phyloP scores from a whole-genome alignment of 1,140 invertebrate species.

The Halesus radiatus region DNA sequence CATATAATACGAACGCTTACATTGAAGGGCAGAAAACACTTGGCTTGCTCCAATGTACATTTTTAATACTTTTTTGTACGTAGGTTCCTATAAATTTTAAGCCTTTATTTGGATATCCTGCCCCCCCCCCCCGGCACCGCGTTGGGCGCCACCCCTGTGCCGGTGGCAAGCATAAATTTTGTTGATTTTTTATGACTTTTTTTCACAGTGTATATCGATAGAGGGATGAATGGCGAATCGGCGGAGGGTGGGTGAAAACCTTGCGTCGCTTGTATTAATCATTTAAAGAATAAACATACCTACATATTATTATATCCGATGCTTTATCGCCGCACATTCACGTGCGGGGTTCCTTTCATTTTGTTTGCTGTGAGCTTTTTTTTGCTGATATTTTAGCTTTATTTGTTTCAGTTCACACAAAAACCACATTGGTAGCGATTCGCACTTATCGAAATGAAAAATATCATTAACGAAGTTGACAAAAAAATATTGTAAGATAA shows the following conservation, averaged over 20 bases:
- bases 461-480: neutral
- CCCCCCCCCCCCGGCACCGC: neutral
- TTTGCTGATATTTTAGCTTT: neutral
- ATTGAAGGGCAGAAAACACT: slow-evolving; percentile 45
- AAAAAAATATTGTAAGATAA: neutral
- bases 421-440: too few relatives aligned
- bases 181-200: slow-evolving; percentile 56
- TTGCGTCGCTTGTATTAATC: slow-evolving; percentile 47
- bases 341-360: slow-evolving; percentile 16
- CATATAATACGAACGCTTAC: slow-evolving; percentile 44
- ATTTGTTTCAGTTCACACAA: too few relatives aligned
- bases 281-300: slow-evolving; percentile 50
- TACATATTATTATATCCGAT: slow-evolving; percentile 18
- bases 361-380: neutral
- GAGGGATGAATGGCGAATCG: slow-evolving; percentile 45
- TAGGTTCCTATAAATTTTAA: slow-evolving; percentile 53
- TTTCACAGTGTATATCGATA: slow-evolving; percentile 45
- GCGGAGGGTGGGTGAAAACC: slow-evolving; percentile 17
- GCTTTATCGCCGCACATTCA: slow-evolving; percentile 39
- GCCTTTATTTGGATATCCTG: slow-evolving; percentile 50
- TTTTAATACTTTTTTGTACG: slow-evolving; percentile 53
- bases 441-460: too few relatives aligned
- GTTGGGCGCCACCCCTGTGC: neutral
- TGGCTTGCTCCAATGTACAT: slow-evolving; percentile 42
- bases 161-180: slow-evolving; percentile 52